Percentiles rank a stretch among this genome's conserved stretches.
phyloP scores from a whole-genome alignment of 2,797 vertebrate species.

The Sus cebifrons region DNA sequence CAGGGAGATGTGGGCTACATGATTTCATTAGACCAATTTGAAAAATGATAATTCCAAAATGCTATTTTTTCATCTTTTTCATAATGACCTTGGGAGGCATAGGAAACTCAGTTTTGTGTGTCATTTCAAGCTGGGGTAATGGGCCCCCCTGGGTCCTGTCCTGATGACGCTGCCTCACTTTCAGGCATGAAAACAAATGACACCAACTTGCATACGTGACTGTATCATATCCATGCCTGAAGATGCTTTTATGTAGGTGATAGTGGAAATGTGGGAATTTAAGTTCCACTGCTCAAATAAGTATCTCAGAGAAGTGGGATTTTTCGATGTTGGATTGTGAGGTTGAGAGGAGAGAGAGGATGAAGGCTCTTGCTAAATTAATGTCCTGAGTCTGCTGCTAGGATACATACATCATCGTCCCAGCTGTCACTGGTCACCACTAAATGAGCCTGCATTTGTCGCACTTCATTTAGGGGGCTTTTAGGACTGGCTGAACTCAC shows the following conservation, averaged over 20 bases:
- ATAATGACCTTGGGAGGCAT: constrained; percentile 66
- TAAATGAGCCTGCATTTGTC: constrained; percentile 84
- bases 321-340: constrained; percentile 27
- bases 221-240: constrained; percentile 9
- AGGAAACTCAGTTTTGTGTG: constrained; percentile 70
- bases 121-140: constrained; percentile 79
- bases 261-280: constrained; percentile 52
- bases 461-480: constrained; percentile 83
- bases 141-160: constrained; percentile 63
- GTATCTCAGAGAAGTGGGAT: constrained; percentile 64
- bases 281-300: constrained; percentile 78
- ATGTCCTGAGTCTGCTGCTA: constrained; percentile 74
- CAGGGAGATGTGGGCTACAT: constrained; percentile 48
- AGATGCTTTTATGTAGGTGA: background rate
- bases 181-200: constrained; percentile 69
- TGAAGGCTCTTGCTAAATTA: constrained; percentile 83
- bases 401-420: constrained; percentile 76
- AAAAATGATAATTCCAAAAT: constrained; percentile 83
- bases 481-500: constrained; percentile 83
- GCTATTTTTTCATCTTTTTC: constrained; percentile 73
- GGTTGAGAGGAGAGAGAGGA: constrained; percentile 66
- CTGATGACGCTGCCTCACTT: constrained; percentile 71
- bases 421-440: constrained; percentile 83
- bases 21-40: constrained; percentile 82
- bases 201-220: constrained; percentile 50